Percentiles rank a stretch among this genome's conserved stretches.
Conservation (phyloP, 2,797 vertebrate genomes). For the Amazona ochrocephala region DNA sequence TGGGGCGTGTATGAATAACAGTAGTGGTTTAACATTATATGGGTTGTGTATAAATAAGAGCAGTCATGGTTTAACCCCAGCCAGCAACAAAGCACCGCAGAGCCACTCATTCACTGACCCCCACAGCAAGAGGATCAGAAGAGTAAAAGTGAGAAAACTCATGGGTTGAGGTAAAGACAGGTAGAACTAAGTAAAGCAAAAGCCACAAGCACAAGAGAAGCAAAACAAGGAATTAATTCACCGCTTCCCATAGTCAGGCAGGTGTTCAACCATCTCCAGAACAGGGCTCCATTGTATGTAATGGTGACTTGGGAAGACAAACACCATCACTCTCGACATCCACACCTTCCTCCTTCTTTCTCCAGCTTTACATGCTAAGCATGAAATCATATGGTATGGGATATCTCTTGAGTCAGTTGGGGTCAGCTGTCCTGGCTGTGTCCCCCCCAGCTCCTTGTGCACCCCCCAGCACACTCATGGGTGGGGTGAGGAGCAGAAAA, state of each 20-base stretch:
- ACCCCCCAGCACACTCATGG: background rate
- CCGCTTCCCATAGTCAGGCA: background rate
- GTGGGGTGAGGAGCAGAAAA: background rate
- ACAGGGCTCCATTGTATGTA: background rate
- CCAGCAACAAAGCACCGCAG: background rate
- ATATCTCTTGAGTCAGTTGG: background rate
- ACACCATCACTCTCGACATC: background rate
- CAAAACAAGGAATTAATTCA: background rate
- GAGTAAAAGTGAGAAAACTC: background rate
- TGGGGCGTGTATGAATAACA: background rate
- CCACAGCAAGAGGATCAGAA: background rate
- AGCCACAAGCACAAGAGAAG: background rate
- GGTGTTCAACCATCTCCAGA: background rate
- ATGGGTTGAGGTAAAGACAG: background rate
- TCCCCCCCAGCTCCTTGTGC: background rate
- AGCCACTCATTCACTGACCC: background rate
- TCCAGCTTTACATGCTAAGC: background rate
- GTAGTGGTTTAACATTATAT: background rate
- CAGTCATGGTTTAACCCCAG: background rate
- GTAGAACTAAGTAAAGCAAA: background rate
- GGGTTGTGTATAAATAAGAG: background rate
- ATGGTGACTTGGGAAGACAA: background rate
- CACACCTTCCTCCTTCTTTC: background rate
- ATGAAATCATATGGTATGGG: background rate
- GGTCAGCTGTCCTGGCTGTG: background rate